A percentile compares a stretch with the other conserved stretches of the same genome.
Evolutionary conservation across 2,888 invertebrate genomes (phyloP).

Genomic region (Anticlea derivata): DNA sequence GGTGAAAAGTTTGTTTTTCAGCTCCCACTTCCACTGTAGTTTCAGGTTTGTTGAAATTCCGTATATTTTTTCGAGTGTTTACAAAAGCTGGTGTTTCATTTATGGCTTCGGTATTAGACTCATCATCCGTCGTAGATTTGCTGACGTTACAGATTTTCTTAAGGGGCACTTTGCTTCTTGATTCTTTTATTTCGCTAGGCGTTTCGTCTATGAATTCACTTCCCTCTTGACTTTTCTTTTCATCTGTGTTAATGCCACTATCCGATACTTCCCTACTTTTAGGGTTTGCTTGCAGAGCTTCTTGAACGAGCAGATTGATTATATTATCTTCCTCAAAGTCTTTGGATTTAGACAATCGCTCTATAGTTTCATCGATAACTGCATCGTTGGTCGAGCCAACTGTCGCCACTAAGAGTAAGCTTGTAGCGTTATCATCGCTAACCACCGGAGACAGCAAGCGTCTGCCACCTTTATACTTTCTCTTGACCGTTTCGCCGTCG

Average conservation of each 20-base stretch:
- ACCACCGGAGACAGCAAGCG: conserved; percentile 39
- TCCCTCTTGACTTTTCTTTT: conserved; percentile 38
- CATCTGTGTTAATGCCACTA: conserved; percentile 46
- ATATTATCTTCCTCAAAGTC: conserved; percentile 51
- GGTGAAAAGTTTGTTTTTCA: conserved; percentile 38
- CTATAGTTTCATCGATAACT: conserved; percentile 57
- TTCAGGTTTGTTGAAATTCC: conserved; percentile 21
- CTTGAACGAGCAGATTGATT: conserved; percentile 56
- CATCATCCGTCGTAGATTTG: conserved; percentile 55
- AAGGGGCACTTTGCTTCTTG: conserved; percentile 12
- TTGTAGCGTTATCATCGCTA: conserved; percentile 45
- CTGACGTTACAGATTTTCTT: conserved; percentile 42
- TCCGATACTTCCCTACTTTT: conserved; percentile 33
- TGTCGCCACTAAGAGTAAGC: conserved; percentile 55
- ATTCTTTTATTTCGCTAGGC: conserved; percentile 31
- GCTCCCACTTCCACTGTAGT: conserved; percentile 20
- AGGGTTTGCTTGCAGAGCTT: conserved; percentile 49
- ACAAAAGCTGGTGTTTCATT: conserved; percentile 52
- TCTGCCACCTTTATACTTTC: conserved; percentile 7
- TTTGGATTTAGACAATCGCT: conserved; percentile 51
- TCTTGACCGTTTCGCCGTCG: conserved; percentile 40
- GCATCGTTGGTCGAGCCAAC: conserved; percentile 55
- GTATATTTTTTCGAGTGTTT: conserved; percentile 39
- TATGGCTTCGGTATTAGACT: conserved; percentile 59
- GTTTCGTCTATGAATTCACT: conserved; percentile 52